Percentiles rank a stretch among this genome's conserved stretches.
Conservation (phyloP, 2,113 vertebrate genomes). For the Pseudonaja textilis region DNA sequence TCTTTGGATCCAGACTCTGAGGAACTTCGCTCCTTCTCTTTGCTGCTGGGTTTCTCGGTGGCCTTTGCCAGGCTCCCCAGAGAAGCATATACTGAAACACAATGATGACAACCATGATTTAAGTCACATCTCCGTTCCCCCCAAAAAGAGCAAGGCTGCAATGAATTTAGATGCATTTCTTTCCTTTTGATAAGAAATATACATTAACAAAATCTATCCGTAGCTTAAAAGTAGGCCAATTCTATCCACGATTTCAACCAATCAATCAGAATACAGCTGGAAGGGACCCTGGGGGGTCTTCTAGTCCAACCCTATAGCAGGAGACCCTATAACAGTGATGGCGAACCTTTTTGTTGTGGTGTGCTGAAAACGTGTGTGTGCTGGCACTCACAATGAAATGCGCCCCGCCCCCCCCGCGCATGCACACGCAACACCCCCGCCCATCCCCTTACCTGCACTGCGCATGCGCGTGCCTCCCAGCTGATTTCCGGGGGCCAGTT, state of each 20-base stretch:
- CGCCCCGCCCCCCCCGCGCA: too few relatives aligned
- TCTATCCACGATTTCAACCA: neutral
- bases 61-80: slow-evolving; percentile 75
- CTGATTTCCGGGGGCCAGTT: too few relatives aligned
- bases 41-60: slow-evolving; percentile 74
- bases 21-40: slow-evolving; percentile 83
- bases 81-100: slow-evolving; percentile 65
- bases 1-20: slow-evolving; percentile 82
- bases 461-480: too few relatives aligned
- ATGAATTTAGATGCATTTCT: neutral
- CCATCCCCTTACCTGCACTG: too few relatives aligned
- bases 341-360: too few relatives aligned
- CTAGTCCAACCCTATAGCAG: too few relatives aligned
- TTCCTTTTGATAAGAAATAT: neutral
- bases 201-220: neutral
- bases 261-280: too few relatives aligned
- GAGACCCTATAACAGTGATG: too few relatives aligned
- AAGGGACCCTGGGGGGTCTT: too few relatives aligned
- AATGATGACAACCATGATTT: neutral
- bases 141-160: neutral
- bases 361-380: too few relatives aligned
- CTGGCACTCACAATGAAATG: too few relatives aligned
- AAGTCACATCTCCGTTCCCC: neutral
- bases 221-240: neutral
- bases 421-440: too few relatives aligned